Base-by-base conservation (phyloP, 1,140 invertebrate genomes). In the Bombus consobrinus region DNA sequence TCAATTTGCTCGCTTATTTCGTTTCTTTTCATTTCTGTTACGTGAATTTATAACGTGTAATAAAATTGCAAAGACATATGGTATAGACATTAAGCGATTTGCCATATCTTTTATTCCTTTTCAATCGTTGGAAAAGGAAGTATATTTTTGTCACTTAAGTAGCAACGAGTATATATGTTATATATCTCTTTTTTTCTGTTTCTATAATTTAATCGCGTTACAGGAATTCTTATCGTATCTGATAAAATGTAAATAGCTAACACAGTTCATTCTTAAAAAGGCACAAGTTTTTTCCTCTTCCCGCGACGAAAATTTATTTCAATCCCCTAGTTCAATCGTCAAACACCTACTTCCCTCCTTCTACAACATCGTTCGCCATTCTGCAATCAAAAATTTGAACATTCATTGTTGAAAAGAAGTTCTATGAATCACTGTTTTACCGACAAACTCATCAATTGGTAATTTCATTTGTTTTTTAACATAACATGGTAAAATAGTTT, bases 281-380 rank as follows among this genome's bases (percentile, higher is more conserved):
- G 91, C 91, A 92, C 89, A 83, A 92, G 76, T 92, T 86, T 91
- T 86, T 91, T 76, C 39, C 81, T 77, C 32, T 89, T 68, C 62
- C 22, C 18, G 39, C 85, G 18, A 68, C 59, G 15, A 34, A 87
- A 90, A 90, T 74, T 62, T 47, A 41, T 39, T n/a, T 59, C 1
- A 59, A 82, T n/a, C 83, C 62, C 80, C 53, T 32, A 62, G 73
- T 71, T 72, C 62, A 6, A 32, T n/a, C n/a, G 43, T 72, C n/a
- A 66, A 86, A 62, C n/a, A n/a, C 71, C 71, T 18, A 25, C 28
- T 69, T 34, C 15, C 43, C 5, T 43, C 66, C n/a, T 66, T 64
- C n/a, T 32, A 39, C 2, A 77, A 59, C 32, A 53, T 32, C 25
- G 39, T 85, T 47, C 41, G 4, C 57, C 57, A 47, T 72, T 69